phyloP scores from a whole-genome alignment of 2,888 invertebrate species.

The Zonitis immaculata region DNA sequence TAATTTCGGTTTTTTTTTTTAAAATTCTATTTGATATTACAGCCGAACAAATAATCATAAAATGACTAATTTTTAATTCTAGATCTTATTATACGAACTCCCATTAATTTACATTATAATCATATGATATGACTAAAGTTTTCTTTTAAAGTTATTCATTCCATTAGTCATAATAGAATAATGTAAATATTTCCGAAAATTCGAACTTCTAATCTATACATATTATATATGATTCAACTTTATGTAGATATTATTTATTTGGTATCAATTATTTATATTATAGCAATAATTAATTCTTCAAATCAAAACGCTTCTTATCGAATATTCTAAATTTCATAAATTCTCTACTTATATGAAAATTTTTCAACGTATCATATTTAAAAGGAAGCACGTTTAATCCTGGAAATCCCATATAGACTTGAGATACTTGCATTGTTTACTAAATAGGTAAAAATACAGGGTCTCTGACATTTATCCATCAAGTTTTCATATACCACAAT shows the following conservation, averaged over 20 bases:
- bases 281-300: not conserved
- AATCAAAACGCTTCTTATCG: not conserved
- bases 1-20: not conserved
- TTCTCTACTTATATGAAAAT: not conserved
- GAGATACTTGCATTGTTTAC: constrained; percentile 16
- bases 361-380: constrained; percentile 2
- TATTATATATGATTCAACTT: too few species aligned
- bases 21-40: too few species aligned
- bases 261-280: too few species aligned
- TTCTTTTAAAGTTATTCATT: not conserved
- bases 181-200: too few species aligned
- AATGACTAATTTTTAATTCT: not conserved
- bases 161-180: not conserved
- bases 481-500: too few species aligned
- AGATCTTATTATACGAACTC: not conserved
- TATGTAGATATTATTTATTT: too few species aligned
- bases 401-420: constrained; percentile 22
- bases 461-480: constrained; percentile 19
- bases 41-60: not conserved
- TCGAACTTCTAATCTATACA: too few species aligned
- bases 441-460: constrained; percentile 18
- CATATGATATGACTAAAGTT: not conserved
- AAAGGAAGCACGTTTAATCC: constrained; percentile 24
- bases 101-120: too few species aligned
- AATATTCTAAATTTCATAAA: not conserved